Evolutionary conservation across 2,888 invertebrate species (phyloP), one percentile per base, ranked within the genome.

Genomic region (Ectemnius cavifrons): DNA sequence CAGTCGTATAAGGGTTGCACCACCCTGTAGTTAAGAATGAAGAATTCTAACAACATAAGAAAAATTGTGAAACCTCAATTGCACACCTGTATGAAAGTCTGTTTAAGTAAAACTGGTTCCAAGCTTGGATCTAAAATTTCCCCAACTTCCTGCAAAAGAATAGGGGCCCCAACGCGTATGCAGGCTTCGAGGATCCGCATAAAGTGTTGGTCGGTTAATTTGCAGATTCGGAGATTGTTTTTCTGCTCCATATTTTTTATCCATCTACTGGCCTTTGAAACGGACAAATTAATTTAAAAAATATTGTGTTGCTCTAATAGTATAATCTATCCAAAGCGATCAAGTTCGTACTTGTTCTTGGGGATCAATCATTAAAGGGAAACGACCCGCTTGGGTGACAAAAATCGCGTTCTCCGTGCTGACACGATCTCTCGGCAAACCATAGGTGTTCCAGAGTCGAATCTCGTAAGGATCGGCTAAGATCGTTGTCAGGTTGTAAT

Each of bases 301-400:
- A 58, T 5, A 4, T 28, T 14, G 13, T 28, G 3, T 4, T 20
- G 20, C 27, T 28, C 6, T 3, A n/a, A 49, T 57, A 49, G 2
- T 23, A 23, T 28, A n/a, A 8, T 20, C 13, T 49, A 49, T 49
- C 11, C 49, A 4, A 49, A 14, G 49, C 3, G 11, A 16, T n/a
- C 0, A 49, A 13, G 11, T 49, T 49, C 16, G n/a, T 59, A 96
- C 96, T 92, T 98, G 98, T 88, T 97, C 97, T 89, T 98, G 98
- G 0, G 98, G 98, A 91, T 98, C 98, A 75, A 98, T 97, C 94
- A 98, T 97, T 18, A 98, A 92, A 0, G 98, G 97, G 97, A 97
- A 97, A 14, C 96, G 93, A 6, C 95, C 94, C 2, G 95, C 96
- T 86, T 93, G 94, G 16, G 95, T 97, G 60, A 97, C 97, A 83